Evolutionary conservation across 2,888 invertebrate genomes (phyloP).

Genomic region (Dioctria linearis): DNA sequence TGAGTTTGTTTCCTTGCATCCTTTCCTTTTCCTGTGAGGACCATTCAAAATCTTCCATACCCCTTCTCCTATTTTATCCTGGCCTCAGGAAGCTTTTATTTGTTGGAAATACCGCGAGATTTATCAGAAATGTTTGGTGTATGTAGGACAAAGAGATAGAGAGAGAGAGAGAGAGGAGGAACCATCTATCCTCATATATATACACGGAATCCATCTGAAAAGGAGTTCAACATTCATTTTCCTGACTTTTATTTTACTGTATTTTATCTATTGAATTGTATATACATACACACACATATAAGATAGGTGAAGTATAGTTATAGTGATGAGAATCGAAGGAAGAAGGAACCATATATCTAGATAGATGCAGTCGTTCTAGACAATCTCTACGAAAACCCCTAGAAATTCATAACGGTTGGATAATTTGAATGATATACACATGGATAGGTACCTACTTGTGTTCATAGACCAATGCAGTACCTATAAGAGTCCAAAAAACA

Average conservation of each 20-base stretch:
- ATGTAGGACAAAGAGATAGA: no score
- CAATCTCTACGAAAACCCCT: conserved; percentile 41
- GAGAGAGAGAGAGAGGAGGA: no score
- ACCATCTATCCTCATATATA: conserved; percentile 4
- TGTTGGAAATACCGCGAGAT: conserved; percentile 55
- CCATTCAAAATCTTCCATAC: conserved; percentile 4
- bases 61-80: no score
- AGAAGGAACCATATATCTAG: neutral
- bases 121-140: conserved; percentile 39
- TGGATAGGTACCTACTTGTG: conserved; percentile 31
- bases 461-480: neutral
- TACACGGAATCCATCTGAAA: conserved; percentile 6
- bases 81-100: conserved; percentile 46
- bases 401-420: conserved; percentile 56
- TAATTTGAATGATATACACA: conserved; percentile 55
- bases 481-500: conserved; percentile 1
- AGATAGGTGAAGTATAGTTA: conserved; percentile 41
- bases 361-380: conserved; percentile 27
- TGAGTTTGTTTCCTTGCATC: conserved; percentile 42
- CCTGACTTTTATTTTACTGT: conserved; percentile 10
- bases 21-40: conserved; percentile 52
- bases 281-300: neutral
- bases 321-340: conserved; percentile 21
- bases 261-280: conserved; percentile 38
- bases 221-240: conserved; percentile 25